phyloP scores from a whole-genome alignment of 2,113 vertebrate species.

The Melospiza melodia region DNA sequence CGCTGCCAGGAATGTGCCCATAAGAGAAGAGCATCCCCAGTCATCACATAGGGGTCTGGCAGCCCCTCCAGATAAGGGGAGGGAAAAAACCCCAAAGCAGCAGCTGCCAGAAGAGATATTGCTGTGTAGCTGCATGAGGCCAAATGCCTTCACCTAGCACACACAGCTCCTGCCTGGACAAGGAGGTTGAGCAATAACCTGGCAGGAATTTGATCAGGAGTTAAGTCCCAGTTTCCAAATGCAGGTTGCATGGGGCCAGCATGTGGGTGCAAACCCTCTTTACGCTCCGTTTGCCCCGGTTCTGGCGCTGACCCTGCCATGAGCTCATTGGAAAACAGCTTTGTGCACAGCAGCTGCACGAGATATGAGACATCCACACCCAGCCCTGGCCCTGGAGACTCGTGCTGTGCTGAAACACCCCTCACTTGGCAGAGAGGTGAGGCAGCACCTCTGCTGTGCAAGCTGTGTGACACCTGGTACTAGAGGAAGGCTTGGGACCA shows the following conservation, averaged over 20 bases:
- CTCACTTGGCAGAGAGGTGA: accelerated
- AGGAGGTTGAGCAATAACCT: neutral
- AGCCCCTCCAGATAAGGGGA: neutral
- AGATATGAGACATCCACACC: neutral
- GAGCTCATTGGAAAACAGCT: slow-evolving; percentile 21
- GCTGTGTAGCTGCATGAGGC: neutral
- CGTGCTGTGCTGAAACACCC: neutral
- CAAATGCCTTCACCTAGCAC: neutral
- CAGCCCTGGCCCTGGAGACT: neutral
- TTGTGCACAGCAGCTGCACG: accelerated
- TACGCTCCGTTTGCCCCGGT: neutral
- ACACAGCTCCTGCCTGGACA: neutral
- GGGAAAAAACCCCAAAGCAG: neutral
- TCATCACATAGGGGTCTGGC: accelerated
- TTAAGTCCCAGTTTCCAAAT: slow-evolving; percentile 29
- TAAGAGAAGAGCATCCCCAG: neutral
- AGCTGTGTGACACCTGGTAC: accelerated
- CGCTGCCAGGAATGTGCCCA: neutral
- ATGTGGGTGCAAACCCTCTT: neutral
- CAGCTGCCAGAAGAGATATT: neutral
- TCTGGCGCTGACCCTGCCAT: neutral
- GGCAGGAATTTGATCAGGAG: neutral
- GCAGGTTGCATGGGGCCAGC: neutral
- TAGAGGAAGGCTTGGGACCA: neutral
- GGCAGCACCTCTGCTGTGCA: neutral